These are phyloP conservation scores for Scomber colias DNA, from an alignment of 2,113 vertebrate genomes.

Conservation along the genomic window DNA sequence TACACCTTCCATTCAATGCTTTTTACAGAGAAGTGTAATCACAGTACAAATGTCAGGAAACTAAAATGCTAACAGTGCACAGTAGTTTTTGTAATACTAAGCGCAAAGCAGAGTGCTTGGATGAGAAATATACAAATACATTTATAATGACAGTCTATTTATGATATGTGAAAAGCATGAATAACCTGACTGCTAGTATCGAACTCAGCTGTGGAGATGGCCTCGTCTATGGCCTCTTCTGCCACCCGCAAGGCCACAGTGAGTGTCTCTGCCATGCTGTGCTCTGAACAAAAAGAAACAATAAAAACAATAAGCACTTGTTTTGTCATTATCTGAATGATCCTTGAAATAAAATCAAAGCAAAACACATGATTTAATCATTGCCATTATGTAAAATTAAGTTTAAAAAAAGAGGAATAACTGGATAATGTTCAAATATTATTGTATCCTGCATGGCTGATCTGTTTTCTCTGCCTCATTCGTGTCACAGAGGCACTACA, in stretches of 20 bases:
- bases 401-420: background rate
- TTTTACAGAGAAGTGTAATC: background rate
- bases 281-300: conserved; percentile 80
- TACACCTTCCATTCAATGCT: background rate
- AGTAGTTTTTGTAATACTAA: background rate
- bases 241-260: conserved; percentile 93
- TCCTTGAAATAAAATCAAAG: background rate
- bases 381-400: background rate
- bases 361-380: background rate
- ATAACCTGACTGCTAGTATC: conserved; percentile 89
- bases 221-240: conserved; percentile 96
- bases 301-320: background rate
- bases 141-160: background rate
- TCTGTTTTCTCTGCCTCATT: background rate
- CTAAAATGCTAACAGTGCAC: background rate
- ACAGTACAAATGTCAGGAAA: background rate
- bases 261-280: conserved; percentile 93
- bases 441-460: background rate
- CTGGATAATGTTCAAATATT: background rate
- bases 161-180: background rate
- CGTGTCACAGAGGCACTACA: background rate
- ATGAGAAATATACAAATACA: background rate
- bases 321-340: background rate
- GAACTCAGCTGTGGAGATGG: conserved; percentile 92
- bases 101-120: background rate